Evolutionary conservation across 2,113 vertebrate genomes (phyloP), one percentile per base, ranked within the genome.

Genomic region (Malurus cyaneus): DNA sequence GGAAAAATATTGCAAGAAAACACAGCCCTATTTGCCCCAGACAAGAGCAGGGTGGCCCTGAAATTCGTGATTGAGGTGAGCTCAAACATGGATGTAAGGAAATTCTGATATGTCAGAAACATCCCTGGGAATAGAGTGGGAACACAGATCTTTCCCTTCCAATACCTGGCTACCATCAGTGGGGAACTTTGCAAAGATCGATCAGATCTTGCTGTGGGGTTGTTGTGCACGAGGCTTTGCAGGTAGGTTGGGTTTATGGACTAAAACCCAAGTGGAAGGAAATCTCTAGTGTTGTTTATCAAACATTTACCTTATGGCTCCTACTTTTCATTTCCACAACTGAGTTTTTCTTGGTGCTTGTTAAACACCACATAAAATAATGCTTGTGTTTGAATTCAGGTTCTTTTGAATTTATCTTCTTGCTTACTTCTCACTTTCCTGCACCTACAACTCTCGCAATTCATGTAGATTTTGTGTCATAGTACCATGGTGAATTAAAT

Each of bases 141-240:
- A 64, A 10, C 4, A 14, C 5, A 11, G 16, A 49, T 4, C 21
- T 67, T 76, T 44, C 60, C 18, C 46, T 77, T 21, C 15, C 23
- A 1, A 4, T 2, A 4, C 5, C 14, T 64, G 28, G 11, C 6
- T 71, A 1, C 19, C 0, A 0, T 31, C 64, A 9, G 5, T 28
- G 56, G 57, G 7, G 31, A 70, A 26, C 36, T 84, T 34, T 62
- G 32, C 32, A 29, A 9, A 13, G 44, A 74, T 44, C 8, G 13
- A 15, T 47, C 3, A 5, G 61, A 65, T n/a, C 5, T 31, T 59
- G 28, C 9, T n/a, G 23, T 0, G 0, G 26, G 32, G 79, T 7
- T 70, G 14, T 5, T 85, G 47, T 18, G 9, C 15, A 13, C 0
- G 0, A 32, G 42, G 67, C 3, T 49, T 66, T 57, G 59, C 28